These are phyloP conservation scores for Eclectus roratus DNA, from an alignment of 2,113 vertebrate genomes.

Conservation along the genomic window DNA sequence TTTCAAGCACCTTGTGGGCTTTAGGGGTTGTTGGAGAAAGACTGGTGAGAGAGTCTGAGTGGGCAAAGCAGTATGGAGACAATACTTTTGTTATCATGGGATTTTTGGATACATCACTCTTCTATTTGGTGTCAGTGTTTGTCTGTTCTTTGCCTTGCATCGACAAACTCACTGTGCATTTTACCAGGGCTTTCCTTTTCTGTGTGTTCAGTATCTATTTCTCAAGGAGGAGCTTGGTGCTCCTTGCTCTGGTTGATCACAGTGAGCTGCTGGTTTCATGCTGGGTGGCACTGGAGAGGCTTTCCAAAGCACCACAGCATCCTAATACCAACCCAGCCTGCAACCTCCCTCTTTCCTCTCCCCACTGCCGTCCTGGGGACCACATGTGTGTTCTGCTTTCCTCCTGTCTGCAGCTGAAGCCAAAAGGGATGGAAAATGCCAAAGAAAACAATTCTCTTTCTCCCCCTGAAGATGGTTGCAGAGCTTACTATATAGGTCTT, in stretches of 20 bases:
- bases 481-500: background rate
- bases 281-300: background rate
- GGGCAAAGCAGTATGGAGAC: background rate
- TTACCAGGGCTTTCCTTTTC: background rate
- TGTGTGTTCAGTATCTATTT: background rate
- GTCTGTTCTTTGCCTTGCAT: background rate
- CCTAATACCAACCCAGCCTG: background rate
- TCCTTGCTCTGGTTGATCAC: background rate
- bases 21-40: background rate
- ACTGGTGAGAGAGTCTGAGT: background rate
- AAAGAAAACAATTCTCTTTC: slow-evolving; percentile 15
- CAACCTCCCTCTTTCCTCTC: background rate
- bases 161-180: background rate
- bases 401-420: slow-evolving; percentile 41
- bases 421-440: slow-evolving; percentile 15
- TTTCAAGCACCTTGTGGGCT: background rate
- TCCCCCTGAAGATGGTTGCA: background rate
- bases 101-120: background rate
- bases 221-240: background rate
- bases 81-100: background rate
- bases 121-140: background rate
- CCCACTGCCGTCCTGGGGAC: background rate
- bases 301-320: accelerated
- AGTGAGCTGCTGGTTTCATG: background rate
- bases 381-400: slow-evolving; percentile 27